phyloP scores from a whole-genome alignment of 2,888 invertebrate genomes.

The Torymus tubicola region DNA sequence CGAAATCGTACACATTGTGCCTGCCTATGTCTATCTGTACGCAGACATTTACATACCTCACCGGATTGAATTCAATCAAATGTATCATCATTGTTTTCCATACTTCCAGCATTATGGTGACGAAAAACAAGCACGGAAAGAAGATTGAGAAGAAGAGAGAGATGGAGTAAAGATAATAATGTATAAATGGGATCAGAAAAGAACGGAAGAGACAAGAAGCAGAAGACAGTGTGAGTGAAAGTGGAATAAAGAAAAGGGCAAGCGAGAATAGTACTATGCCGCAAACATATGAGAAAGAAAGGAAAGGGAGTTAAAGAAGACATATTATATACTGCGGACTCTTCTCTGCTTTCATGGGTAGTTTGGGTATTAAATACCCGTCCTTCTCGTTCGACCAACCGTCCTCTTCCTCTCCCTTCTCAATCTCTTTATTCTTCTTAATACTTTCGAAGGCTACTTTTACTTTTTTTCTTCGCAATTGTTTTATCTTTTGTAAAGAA shows the following conservation, averaged over 20 bases:
- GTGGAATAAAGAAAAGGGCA: slow-evolving; percentile 47
- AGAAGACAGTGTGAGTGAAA: slow-evolving; percentile 43
- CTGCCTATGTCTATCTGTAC: background rate
- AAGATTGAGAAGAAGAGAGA: slow-evolving; percentile 4
- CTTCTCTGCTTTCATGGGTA: slow-evolving; percentile 36
- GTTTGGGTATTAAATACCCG: slow-evolving; percentile 46
- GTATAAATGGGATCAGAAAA: too few species aligned
- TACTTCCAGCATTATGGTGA: slow-evolving; percentile 2
- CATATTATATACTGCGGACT: slow-evolving; percentile 1
- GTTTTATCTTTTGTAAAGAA: too few species aligned
- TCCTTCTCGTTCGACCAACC: slow-evolving; percentile 12
- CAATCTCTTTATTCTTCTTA: background rate
- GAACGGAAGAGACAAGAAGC: slow-evolving; percentile 22
- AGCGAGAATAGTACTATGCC: slow-evolving; percentile 23
- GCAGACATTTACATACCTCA: background rate
- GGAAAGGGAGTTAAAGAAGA: slow-evolving; percentile 17
- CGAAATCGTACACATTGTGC: too few species aligned
- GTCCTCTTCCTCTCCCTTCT: background rate
- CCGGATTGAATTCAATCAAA: slow-evolving; percentile 34
- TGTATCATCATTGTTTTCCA: slow-evolving; percentile 28
- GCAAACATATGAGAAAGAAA: slow-evolving; percentile 29
- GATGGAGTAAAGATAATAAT: background rate
- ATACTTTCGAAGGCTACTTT: background rate
- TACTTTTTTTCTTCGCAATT: too few species aligned
- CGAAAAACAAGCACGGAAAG: slow-evolving; percentile 10